phyloP scores from a whole-genome alignment of 1,140 invertebrate species.

The Diprion similis region DNA sequence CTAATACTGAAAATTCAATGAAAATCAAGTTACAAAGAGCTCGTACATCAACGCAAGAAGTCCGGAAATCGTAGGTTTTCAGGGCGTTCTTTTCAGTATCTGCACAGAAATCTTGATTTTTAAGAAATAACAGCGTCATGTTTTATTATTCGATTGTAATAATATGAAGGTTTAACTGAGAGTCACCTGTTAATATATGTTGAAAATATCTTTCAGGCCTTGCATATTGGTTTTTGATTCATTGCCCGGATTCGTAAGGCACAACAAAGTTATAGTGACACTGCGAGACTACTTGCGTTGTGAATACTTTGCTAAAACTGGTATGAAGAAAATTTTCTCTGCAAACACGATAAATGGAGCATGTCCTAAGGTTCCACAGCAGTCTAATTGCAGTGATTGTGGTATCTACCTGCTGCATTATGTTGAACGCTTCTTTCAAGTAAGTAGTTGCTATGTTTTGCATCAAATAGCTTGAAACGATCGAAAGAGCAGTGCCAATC shows the following conservation, averaged over 20 bases:
- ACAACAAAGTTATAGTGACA: conserved; percentile 79
- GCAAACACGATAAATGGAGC: conserved; percentile 84
- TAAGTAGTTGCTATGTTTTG: conserved; percentile 46
- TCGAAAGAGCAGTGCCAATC: not conserved
- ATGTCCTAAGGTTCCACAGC: conserved; percentile 90
- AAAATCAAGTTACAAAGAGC: too few relatives aligned
- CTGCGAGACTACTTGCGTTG: conserved; percentile 88
- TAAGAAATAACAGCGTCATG: too few relatives aligned
- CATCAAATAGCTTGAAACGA: too few relatives aligned
- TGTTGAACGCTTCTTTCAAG: conserved; percentile 93
- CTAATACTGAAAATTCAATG: too few relatives aligned
- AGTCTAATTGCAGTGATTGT: conserved; percentile 97
- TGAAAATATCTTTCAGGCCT: conserved; percentile 62
- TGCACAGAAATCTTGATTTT: conserved; percentile 24
- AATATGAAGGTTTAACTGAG: too few relatives aligned
- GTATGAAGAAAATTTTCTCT: conserved; percentile 70
- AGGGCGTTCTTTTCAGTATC: too few relatives aligned
- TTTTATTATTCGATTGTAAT: too few relatives aligned
- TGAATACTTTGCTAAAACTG: conserved; percentile 85
- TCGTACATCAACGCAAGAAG: too few relatives aligned
- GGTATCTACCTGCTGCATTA: conserved; percentile 95
- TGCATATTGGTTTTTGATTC: conserved; percentile 97
- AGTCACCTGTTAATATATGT: too few relatives aligned
- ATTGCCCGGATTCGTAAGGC: conserved; percentile 78
- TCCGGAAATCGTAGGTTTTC: too few relatives aligned